phyloP scores from a whole-genome alignment of 1,140 invertebrate species.

The Berghia stephanieae region DNA sequence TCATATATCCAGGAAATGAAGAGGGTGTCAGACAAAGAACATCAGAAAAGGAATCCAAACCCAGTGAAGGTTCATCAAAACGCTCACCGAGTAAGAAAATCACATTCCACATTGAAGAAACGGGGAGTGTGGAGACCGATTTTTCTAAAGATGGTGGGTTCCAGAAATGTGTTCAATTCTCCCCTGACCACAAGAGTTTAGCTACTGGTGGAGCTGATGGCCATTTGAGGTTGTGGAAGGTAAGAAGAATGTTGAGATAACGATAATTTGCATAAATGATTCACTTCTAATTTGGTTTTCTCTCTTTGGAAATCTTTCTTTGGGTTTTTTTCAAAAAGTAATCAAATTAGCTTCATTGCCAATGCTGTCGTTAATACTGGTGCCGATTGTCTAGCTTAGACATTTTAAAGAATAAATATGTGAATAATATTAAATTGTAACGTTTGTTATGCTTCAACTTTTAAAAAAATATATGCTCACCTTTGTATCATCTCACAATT shows the following conservation, averaged over 20 bases:
- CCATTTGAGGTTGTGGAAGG: slow-evolving; percentile 84
- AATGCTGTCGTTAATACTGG: not conserved
- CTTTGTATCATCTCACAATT: too few relatives aligned
- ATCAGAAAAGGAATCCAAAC: slow-evolving; percentile 34
- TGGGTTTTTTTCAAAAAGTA: not conserved
- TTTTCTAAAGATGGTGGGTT: slow-evolving; percentile 77
- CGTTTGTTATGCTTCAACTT: too few relatives aligned
- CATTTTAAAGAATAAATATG: not conserved
- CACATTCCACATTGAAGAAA: slow-evolving; percentile 66
- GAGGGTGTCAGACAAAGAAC: slow-evolving; percentile 42
- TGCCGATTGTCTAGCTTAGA: not conserved
- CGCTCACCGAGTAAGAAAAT: slow-evolving; percentile 50
- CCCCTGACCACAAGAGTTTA: slow-evolving; percentile 78
- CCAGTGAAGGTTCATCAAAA: slow-evolving; percentile 19
- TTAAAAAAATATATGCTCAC: too few relatives aligned
- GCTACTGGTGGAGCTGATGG: slow-evolving; percentile 92
- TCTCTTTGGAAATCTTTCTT: not conserved
- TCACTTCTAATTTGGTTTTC: not conserved
- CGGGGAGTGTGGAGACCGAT: slow-evolving; percentile 66
- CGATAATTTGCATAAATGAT: too few relatives aligned
- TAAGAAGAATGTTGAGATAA: too few relatives aligned
- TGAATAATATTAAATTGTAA: not conserved
- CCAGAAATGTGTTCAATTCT: slow-evolving; percentile 87
- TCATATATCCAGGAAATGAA: slow-evolving; percentile 11
- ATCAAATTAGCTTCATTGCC: not conserved